Evolutionary conservation across 1,140 invertebrate genomes (phyloP).

Genomic region (Drosophila albomicans): DNA sequence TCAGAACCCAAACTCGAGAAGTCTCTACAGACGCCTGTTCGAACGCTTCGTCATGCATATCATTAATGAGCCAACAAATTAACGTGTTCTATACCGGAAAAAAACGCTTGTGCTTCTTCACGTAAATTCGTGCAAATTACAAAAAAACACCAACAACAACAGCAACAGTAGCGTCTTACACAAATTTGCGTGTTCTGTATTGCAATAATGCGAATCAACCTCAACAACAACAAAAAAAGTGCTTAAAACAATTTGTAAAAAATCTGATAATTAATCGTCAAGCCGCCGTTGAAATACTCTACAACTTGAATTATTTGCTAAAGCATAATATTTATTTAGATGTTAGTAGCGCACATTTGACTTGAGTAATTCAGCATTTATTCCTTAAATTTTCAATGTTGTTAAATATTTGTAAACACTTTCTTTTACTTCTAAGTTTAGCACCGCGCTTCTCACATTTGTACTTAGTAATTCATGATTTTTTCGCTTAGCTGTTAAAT

Average conservation of each 20-base stretch:
- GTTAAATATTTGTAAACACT: too few species aligned
- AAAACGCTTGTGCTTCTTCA: slow-evolving; percentile 42
- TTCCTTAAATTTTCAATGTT: too few species aligned
- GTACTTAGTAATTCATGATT: too few species aligned
- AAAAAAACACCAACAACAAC: background rate
- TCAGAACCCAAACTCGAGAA: background rate
- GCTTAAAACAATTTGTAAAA: background rate
- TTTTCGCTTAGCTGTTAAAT: too few species aligned
- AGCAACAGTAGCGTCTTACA: slow-evolving; percentile 36
- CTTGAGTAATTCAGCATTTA: too few species aligned
- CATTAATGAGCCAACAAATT: slow-evolving; percentile 71
- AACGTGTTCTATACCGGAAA: slow-evolving; percentile 74
- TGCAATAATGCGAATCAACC: slow-evolving; percentile 48
- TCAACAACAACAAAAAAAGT: slow-evolving; percentile 1
- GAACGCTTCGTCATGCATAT: slow-evolving; percentile 47
- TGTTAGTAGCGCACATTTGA: too few species aligned
- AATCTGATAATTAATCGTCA: background rate
- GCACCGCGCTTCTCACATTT: too few species aligned
- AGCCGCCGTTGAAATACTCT: slow-evolving; percentile 1
- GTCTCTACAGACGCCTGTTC: background rate
- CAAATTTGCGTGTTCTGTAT: slow-evolving; percentile 68
- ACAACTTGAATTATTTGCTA: too few species aligned
- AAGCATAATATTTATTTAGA: too few species aligned
- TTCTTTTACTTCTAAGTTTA: too few species aligned
- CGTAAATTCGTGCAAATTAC: slow-evolving; percentile 35